phyloP scores from a whole-genome alignment of 2,888 invertebrate species.

The Parelbella ahira region DNA sequence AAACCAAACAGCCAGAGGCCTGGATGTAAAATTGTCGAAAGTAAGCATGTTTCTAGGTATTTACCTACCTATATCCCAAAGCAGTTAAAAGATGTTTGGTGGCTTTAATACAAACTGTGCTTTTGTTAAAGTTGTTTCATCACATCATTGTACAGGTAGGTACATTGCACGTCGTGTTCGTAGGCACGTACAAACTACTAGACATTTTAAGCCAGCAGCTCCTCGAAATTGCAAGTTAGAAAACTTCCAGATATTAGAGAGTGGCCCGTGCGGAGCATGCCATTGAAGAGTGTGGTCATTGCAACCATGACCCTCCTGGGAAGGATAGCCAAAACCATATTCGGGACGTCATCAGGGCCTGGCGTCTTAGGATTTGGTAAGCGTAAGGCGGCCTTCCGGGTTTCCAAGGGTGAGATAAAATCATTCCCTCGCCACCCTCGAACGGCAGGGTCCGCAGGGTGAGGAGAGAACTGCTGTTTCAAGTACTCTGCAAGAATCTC shows the following conservation, averaged over 20 bases:
- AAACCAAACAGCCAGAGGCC: too few relatives aligned
- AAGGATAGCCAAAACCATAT: not conserved
- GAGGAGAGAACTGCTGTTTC: slow-evolving; percentile 1
- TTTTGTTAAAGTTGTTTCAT: too few relatives aligned
- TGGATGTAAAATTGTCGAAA: too few relatives aligned
- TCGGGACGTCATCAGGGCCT: slow-evolving; percentile 1
- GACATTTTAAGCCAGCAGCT: too few relatives aligned
- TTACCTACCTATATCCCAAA: too few relatives aligned
- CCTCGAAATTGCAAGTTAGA: too few relatives aligned
- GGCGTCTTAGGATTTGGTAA: slow-evolving; percentile 1
- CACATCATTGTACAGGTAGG: too few relatives aligned
- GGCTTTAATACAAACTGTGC: too few relatives aligned
- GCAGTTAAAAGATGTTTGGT: too few relatives aligned
- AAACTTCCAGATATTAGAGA: slow-evolving; percentile 10
- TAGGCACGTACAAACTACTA: too few relatives aligned
- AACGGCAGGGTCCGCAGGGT: not conserved
- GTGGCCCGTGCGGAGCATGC: not conserved
- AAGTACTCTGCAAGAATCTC: slow-evolving; percentile 1
- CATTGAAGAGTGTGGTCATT: not conserved
- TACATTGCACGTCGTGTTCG: too few relatives aligned
- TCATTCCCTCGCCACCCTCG: not conserved
- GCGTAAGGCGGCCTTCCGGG: not conserved
- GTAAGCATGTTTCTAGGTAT: too few relatives aligned
- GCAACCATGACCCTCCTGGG: not conserved
- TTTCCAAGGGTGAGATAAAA: not conserved